phyloP scores from a whole-genome alignment of 1,140 invertebrate species.

The Listronotus bonariensis region DNA sequence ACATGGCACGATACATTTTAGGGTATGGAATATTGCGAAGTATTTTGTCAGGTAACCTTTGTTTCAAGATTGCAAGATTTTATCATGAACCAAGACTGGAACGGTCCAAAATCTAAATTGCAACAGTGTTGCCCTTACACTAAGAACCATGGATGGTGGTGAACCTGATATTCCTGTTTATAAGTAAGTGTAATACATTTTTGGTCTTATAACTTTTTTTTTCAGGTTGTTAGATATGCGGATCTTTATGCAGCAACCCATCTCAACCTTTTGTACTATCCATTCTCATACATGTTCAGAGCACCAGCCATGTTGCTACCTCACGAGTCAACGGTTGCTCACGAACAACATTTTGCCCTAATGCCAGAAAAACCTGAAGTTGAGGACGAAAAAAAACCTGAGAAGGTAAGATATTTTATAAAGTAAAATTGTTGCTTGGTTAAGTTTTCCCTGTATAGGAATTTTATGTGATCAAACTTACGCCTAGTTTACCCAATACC shows the following conservation, averaged over 20 bases:
- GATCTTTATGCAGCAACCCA: slow-evolving; percentile 96
- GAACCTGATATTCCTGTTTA: slow-evolving; percentile 97
- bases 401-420: slow-evolving; percentile 23
- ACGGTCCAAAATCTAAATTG: slow-evolving; percentile 98
- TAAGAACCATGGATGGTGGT: slow-evolving; percentile 90
- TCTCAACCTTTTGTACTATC: slow-evolving; percentile 97
- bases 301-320: slow-evolving; percentile 95
- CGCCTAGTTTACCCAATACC: no score
- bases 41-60: slow-evolving; percentile 94
- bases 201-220: slow-evolving; percentile 58
- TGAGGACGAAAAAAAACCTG: slow-evolving; percentile 40
- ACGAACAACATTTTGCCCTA: slow-evolving; percentile 79
- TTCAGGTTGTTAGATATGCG: slow-evolving; percentile 95
- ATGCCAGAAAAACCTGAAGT: slow-evolving; percentile 58
- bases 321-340: slow-evolving; percentile 96
- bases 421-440: no score
- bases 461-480: no score
- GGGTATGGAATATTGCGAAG: slow-evolving; percentile 86
- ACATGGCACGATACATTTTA: slow-evolving; percentile 7
- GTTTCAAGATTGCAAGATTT: slow-evolving; percentile 93
- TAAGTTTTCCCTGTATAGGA: no score
- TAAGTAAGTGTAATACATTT: slow-evolving; percentile 66
- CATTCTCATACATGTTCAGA: slow-evolving; percentile 97
- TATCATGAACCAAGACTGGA: slow-evolving; percentile 99
- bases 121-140: slow-evolving; percentile 98